Base-by-base conservation (phyloP, 2,888 invertebrate species). In the Zele albiditarsus region DNA sequence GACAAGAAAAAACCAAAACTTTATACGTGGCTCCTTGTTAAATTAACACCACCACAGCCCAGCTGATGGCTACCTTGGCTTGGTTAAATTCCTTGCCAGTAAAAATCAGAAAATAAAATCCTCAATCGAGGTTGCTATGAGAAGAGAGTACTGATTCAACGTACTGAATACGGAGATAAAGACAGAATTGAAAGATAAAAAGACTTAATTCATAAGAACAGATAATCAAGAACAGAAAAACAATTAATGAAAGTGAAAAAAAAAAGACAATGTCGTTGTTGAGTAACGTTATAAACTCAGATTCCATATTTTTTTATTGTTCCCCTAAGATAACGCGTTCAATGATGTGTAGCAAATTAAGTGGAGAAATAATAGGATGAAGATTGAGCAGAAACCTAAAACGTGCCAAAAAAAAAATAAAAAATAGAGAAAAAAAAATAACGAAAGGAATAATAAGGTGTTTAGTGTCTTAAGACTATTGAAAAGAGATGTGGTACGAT, bases 1-100 rank as follows among this genome's bases (percentile, higher is more conserved):
- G 92, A 93, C 80, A 91, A 93, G 66, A 92, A 93, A 79, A 92
- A 93, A 77, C 92, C 93, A 80, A 93, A 94, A 81, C 90, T 96
- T 6, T 97, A 95, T 91, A 97, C 97, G 14, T 96, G 95, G 94
- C 91, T 96, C 58, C 89, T 95, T 81, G 96, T 94, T 28, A 94
- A 94, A 86, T 91, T 96, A 72, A 93, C 93, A 83, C 92, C 92
- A 79, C 92, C 92, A 0, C 91, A 91, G 71, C 92, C 92, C 79
- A 94, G 94, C 93, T 94, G 94, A 94, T 94, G 93, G 93, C 86
- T 88, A 73, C 85, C 87, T 20, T 89, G 89, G 89, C 85, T 89
- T 84, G 87, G 88, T 78, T 88, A 83, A 85, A 73, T 57, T 69
- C 57, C 70, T 65, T 74, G 71, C 49, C 27, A 63, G 33, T 57